phyloP scores from a whole-genome alignment of 2,113 vertebrate species.

The Pan troglodytes region NHGRI_mPanTro3-v2.1_pri NC_072404.2:37974001-37974500 shows the following conservation, averaged over 20 bases:
- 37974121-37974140: neutral
- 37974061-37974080: neutral
- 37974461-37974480: neutral
- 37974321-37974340: neutral
- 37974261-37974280: neutral
- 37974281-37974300: neutral
- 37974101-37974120: neutral
- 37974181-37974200: accelerated
- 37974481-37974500: neutral
- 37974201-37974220: neutral
- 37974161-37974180: too few species aligned
- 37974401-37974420: neutral
- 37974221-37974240: neutral
- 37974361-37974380: neutral
- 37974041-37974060: neutral
- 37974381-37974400: neutral
- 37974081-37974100: neutral
- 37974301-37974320: neutral
- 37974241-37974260: neutral
- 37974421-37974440: neutral
- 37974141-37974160: too few species aligned
- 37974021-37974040: neutral
- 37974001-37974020: too few species aligned
- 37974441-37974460: too few species aligned
- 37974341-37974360: too few species aligned